Conservation (phyloP, 2,797 vertebrate genomes). For the Sciurus vulgaris region DNA sequence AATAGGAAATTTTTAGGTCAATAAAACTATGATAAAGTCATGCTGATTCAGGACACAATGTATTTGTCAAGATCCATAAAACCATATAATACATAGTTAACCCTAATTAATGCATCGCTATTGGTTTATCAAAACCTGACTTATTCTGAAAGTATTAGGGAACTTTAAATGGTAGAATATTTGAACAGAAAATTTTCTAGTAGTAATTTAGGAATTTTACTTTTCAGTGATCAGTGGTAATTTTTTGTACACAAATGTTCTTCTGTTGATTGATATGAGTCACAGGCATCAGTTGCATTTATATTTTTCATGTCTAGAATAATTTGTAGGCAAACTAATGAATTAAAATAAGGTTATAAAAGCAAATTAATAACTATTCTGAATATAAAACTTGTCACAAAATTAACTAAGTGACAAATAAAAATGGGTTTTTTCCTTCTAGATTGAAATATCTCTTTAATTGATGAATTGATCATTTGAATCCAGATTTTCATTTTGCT, state of each 20-base stretch:
- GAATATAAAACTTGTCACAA: slow-evolving; percentile 16
- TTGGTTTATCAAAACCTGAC: background rate
- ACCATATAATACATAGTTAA: background rate
- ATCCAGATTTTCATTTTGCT: slow-evolving; percentile 53
- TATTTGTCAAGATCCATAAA: background rate
- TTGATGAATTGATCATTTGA: slow-evolving; percentile 6
- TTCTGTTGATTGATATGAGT: background rate
- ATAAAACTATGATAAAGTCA: background rate
- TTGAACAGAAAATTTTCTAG: slow-evolving; percentile 52
- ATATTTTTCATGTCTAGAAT: slow-evolving; percentile 29
- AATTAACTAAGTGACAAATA: slow-evolving; percentile 18
- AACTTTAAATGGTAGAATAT: background rate
- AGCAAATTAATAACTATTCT: slow-evolving; percentile 16
- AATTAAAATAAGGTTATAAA: slow-evolving; percentile 35
- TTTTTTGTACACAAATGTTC: background rate
- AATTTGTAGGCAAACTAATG: slow-evolving; percentile 29
- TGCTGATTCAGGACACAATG: background rate
- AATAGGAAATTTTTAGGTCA: background rate
- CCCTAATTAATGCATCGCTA: background rate
- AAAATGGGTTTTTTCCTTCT: slow-evolving; percentile 42
- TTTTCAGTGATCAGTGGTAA: slow-evolving; percentile 19
- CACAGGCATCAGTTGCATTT: background rate
- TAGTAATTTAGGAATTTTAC: slow-evolving; percentile 38
- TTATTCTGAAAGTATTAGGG: background rate
- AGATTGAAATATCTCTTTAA: slow-evolving; percentile 24